Evolutionary conservation across 2,797 vertebrate species (phyloP), one percentile per base, ranked within the genome.

Genomic region (Diceros bicornis): DNA sequence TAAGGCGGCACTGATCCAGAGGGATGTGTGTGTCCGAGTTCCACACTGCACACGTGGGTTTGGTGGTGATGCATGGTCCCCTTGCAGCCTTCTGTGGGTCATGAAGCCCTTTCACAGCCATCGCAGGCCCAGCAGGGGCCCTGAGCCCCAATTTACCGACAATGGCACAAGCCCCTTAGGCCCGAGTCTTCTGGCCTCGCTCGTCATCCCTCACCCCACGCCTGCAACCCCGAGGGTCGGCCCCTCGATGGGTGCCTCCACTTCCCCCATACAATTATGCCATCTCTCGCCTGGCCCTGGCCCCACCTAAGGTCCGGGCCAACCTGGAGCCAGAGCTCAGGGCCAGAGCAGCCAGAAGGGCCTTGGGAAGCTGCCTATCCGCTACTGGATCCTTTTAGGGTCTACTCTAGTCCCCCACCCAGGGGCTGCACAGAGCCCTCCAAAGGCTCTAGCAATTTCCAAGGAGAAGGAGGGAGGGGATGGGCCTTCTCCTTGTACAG

Each of bases 231-330:
- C 20, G 61, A 23, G 12, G 23, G 21, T 68, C 52, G 8, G 29
- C 7, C 5, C 37, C 12, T 7, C 1, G 29, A n/a, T 17, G n/a
- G 29, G 10, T 6, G 4, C 50, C 86, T 57, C 44, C 0, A 3
- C 29, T 52, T 27, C 50, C 23, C 64, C 6, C 4, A 34, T 20
- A 1, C 9, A 71, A 57, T 25, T 21, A 41, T 1, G 2, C 16
- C 18, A 29, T 4, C 34, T 59, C 64, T 12, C 13, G 32, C n/a
- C 62, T 14, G 50, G 50, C 71, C 27, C 47, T 17, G 9, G 10
- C 29, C 41, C 66, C 27, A 20, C 20, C 74, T 23, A 11, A 74
- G 32, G 75, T 66, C 57, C 23, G 12, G 10, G 69, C 11, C 37
- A 6, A 6, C 23, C 37, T 68, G 50, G 21, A 84, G 71, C 17